These are phyloP conservation scores for Lucilia cuprina DNA, from an alignment of 1,140 invertebrate genomes.

Conservation along the genomic window DNA sequence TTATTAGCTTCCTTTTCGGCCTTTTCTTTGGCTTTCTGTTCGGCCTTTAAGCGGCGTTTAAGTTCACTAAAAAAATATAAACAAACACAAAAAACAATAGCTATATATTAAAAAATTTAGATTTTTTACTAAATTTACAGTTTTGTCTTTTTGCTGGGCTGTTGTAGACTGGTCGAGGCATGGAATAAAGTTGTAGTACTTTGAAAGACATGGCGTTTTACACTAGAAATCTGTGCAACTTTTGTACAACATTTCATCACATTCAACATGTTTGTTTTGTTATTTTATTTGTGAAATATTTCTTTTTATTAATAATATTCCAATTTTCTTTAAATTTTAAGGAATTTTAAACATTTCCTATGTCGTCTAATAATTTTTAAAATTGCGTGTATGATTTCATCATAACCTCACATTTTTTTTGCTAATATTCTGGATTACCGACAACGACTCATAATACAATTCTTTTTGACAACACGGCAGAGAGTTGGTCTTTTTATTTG, in stretches of 20 bases:
- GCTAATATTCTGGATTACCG: neutral
- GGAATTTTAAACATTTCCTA: neutral
- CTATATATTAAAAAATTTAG: neutral
- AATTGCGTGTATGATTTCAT: conserved; percentile 23
- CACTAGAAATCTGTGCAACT: neutral
- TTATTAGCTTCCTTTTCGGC: conserved; percentile 75
- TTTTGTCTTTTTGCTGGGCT: conserved; percentile 57
- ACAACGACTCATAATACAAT: neutral
- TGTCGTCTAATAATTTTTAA: neutral
- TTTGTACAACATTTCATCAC: neutral
- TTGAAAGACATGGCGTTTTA: neutral
- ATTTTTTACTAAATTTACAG: conserved; percentile 44
- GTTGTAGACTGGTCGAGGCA: neutral
- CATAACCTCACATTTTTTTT: conserved; percentile 20
- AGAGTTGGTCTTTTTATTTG: no score
- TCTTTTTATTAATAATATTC: no score
- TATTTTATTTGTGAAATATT: no score
- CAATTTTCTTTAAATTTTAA: neutral
- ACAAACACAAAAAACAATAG: neutral
- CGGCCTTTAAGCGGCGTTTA: conserved; percentile 88
- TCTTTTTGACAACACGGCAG: neutral
- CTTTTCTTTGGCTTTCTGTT: conserved; percentile 93
- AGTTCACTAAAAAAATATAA: conserved; percentile 79
- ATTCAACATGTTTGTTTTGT: neutral
- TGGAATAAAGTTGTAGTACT: neutral